These are phyloP conservation scores for Hypotaenidia okinawae DNA, from an alignment of 2,797 vertebrate species.

Conservation along the genomic window DNA sequence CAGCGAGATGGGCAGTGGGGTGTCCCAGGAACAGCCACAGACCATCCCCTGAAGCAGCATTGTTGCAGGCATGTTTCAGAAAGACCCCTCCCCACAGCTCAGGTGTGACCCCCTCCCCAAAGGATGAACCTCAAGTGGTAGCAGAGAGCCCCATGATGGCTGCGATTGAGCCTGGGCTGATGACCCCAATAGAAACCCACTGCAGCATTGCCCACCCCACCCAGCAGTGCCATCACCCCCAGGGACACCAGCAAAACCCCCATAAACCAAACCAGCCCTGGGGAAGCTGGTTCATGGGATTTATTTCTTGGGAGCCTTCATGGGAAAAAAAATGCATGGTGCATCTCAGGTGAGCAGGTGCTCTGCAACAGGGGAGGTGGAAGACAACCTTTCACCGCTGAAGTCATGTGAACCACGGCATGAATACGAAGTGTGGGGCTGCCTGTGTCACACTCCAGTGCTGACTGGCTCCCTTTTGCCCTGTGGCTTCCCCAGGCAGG, in stretches of 20 bases:
- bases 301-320: neutral
- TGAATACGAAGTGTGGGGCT: fast-evolving
- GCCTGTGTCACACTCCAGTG: neutral
- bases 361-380: neutral
- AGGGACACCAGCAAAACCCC: neutral
- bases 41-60: neutral
- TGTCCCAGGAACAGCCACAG: neutral
- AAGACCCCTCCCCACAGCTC: fast-evolving
- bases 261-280: neutral
- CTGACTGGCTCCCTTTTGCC: neutral
- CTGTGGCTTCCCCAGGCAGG: neutral
- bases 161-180: fast-evolving
- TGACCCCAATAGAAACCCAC: fast-evolving
- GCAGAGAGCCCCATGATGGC: neutral
- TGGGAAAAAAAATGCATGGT: neutral
- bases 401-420: fast-evolving
- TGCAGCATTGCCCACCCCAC: neutral
- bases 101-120: neutral
- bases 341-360: neutral
- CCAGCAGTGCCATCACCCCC: fast-evolving
- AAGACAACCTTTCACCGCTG: neutral
- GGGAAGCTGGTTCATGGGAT: neutral
- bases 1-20: fast-evolving
- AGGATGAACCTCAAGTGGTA: fast-evolving
- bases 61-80: neutral